Base-by-base conservation (phyloP, 1,140 invertebrate genomes). In the Pogonus chalceus region DNA sequence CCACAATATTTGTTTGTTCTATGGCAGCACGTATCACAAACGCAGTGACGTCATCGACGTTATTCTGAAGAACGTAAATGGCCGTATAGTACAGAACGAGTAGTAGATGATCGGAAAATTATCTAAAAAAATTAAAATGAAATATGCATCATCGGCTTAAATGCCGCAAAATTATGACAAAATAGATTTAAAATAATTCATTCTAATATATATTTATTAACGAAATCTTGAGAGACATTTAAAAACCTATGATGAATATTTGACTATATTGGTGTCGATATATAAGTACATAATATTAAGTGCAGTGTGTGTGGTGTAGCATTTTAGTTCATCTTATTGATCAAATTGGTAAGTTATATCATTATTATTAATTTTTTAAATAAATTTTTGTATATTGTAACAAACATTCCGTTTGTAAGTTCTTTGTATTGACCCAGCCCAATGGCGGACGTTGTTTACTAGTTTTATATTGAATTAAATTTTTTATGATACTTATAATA, bases 401-500 rank as follows among this genome's bases (percentile, higher is more conserved):
- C 37, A 18, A 10, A 43, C 7, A 12, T 43, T 43, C 3, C 18
- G 37, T 43, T 43, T 43, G 37, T 18, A 43, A 12, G n/a, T n/a
- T n/a, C n/a, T n/a, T n/a, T n/a, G n/a, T 12, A 16, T 4, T 12
- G 37, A 43, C 37, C 37, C 37, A 43, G 37, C 37, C 37, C 37
- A 43, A 43, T 43, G 37, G 37, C 37, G 37, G 37, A 43, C 37
- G 18, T 12, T 43, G 37, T 43, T 43, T 43, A 43, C 37, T 16
- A 43, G 18, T 43, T 4, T 12, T 43, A 12, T 43, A 43, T 12
- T 12, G 18, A 10, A 10, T 43, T 43, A 43, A 9, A n/a, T n/a
- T n/a, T n/a, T n/a, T n/a, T n/a, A n/a, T n/a, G n/a, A n/a, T n/a
- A n/a, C n/a, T n/a, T n/a, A n/a, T n/a, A n/a, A n/a, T n/a, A n/a